Conservation (phyloP, 2,888 invertebrate species). For the Blomia tropicalis region DNA sequence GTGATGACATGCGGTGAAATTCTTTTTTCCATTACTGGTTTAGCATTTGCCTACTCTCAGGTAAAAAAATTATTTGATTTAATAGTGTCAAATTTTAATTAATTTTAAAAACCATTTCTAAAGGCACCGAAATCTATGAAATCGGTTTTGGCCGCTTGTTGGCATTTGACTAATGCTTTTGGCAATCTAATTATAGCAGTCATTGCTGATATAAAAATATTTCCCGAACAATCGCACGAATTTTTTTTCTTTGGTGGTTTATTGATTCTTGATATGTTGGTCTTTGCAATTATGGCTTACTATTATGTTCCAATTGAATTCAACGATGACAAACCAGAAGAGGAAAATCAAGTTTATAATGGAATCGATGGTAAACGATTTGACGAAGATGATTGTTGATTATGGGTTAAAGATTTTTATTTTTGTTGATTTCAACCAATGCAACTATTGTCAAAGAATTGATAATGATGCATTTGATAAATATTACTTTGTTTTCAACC, state of each 20-base stretch:
- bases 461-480: too few species aligned
- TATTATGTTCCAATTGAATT: constrained; percentile 44
- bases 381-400: too few species aligned
- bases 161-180: constrained; percentile 78
- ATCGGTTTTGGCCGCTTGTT: constrained; percentile 73
- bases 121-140: constrained; percentile 57
- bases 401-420: too few species aligned
- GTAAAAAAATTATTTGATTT: too few species aligned
- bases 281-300: constrained; percentile 62
- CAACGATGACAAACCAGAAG: neutral
- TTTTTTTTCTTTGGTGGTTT: constrained; percentile 71
- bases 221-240: constrained; percentile 50
- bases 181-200: constrained; percentile 84
- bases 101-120: too few species aligned
- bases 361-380: too few species aligned
- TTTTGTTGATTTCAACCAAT: too few species aligned
- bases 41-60: constrained; percentile 87
- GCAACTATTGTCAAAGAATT: too few species aligned
- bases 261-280: constrained; percentile 63
- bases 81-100: too few species aligned
- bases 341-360: too few species aligned
- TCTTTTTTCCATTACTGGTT: constrained; percentile 85
- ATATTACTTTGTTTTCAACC: too few species aligned
- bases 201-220: constrained; percentile 42
- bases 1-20: constrained; percentile 83